phyloP scores from a whole-genome alignment of 2,113 vertebrate genomes.

The Pollachius pollachius region DNA sequence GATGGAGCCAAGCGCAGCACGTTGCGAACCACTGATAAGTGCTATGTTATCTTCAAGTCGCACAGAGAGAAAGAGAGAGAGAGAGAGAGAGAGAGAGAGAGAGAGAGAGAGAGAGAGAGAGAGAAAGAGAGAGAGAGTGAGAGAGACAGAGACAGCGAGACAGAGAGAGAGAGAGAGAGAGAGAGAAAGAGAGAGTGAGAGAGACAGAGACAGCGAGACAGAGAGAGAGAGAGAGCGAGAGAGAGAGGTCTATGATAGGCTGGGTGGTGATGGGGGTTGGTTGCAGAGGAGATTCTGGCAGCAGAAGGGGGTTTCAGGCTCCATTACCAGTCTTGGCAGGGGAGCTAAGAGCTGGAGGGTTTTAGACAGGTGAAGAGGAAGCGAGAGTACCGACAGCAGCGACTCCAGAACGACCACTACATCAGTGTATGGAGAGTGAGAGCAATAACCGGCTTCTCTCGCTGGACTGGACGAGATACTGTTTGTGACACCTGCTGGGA shows the following conservation, averaged over 20 bases:
- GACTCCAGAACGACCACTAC: constrained; percentile 20
- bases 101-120: neutral
- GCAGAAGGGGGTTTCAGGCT: constrained; percentile 58
- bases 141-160: constrained; percentile 15
- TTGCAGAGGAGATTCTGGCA: constrained; percentile 32
- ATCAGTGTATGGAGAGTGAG: constrained; percentile 42
- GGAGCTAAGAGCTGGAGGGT: constrained; percentile 47
- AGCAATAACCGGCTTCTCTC: constrained; percentile 28
- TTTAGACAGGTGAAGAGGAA: constrained; percentile 44
- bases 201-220: too few species aligned
- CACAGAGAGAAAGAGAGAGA: constrained; percentile 9
- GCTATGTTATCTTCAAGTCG: constrained; percentile 65
- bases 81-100: too few species aligned
- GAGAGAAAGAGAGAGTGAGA: neutral
- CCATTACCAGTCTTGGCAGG: constrained; percentile 62
- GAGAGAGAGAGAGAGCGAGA: neutral
- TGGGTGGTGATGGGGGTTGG: constrained; percentile 32
- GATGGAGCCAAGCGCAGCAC: neutral
- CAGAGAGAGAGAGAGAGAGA: too few species aligned
- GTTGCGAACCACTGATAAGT: constrained; percentile 49
- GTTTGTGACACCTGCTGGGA: too few species aligned
- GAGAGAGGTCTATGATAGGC: constrained; percentile 42
- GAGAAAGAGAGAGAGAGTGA: too few species aligned
- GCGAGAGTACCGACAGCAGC: constrained; percentile 22
- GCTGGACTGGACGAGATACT: neutral